Percentiles rank a stretch among this genome's conserved stretches.
phyloP scores from a whole-genome alignment of 2,888 invertebrate genomes.

The Sycophila texana region DNA sequence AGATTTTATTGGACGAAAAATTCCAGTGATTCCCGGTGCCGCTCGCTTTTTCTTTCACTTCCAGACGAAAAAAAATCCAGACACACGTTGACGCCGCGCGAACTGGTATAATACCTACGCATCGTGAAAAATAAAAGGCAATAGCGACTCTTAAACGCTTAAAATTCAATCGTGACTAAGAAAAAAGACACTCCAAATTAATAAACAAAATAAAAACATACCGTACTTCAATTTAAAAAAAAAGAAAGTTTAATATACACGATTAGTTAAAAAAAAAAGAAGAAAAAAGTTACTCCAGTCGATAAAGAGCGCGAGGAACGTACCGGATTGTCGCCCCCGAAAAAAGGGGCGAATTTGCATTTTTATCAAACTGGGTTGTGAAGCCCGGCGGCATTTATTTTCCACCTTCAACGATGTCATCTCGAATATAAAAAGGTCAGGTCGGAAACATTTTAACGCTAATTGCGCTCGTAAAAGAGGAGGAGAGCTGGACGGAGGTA shows the following conservation, averaged over 20 bases:
- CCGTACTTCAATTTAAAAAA: too few species aligned
- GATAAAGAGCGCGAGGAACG: not conserved
- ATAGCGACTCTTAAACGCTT: conserved; percentile 62
- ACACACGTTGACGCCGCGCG: not conserved
- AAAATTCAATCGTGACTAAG: conserved; percentile 55
- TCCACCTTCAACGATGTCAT: not conserved
- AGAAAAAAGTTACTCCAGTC: not conserved
- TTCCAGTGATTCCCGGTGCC: not conserved
- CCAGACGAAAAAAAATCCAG: not conserved
- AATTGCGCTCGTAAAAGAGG: conserved; percentile 23
- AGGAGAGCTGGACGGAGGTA: not conserved
- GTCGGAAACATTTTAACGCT: conserved; percentile 20
- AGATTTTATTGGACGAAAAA: not conserved
- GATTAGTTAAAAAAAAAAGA: not conserved
- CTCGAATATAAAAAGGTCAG: conserved; percentile 14
- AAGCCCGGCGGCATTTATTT: not conserved
- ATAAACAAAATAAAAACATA: too few species aligned
- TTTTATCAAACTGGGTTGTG: not conserved
- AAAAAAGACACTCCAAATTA: too few species aligned
- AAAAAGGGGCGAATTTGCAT: too few species aligned
- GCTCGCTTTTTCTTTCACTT: not conserved
- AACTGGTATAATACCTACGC: not conserved
- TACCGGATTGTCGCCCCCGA: too few species aligned
- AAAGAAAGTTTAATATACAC: conserved; percentile 8
- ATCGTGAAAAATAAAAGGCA: not conserved